Evolutionary conservation across 2,797 vertebrate species (phyloP), one percentile per base, ranked within the genome.

Genomic region (Takifugu ocellatus): DNA sequence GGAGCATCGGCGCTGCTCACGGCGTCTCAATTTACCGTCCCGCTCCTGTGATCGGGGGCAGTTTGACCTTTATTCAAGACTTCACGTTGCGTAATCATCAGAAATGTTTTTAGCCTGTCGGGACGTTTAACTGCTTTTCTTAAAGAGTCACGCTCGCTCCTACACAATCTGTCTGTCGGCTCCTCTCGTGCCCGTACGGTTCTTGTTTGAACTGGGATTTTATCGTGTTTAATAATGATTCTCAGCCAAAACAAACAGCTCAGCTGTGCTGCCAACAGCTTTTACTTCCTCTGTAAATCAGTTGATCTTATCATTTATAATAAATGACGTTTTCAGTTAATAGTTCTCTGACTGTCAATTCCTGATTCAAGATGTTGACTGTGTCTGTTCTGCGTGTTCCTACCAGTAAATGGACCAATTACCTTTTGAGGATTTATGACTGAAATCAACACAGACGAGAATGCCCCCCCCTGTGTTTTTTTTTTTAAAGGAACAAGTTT

Each of bases 401-500:
- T 27, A 45, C 16, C 27, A 44, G 42, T 53, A 53, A 48, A 44
- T 29, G 15, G 11, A 60, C 21, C 16, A 21, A 21, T 46, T 21
- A 21, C 17, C 2, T 46, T 45, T n/a, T 45, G 14, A 45, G 43
- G 6, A 17, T 45, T 45, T 46, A 10, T 9, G 6, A 46, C n/a
- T 21, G 17, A n/a, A n/a, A 8, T n/a, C 45, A 24, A 24, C 11
- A 1, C 5, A 45, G 77, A 74, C 48, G 25, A 45, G 33, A 49
- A 66, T 17, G 59, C 21, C 21, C 21, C 21, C 21, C 21, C 21
- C 21, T 21, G 21, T 21, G 21, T 21, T 21, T 21, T 21, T 57
- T 5, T 59, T 67, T 73, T 82, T 75, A 86, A 85, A 88, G 91
- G 92, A 93, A 93, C 86, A 91, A 90, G 91, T 98, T 97, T 90